Base-by-base conservation (phyloP, 2,888 invertebrate genomes). In the Parapristionchus giblindavisi region DNA sequence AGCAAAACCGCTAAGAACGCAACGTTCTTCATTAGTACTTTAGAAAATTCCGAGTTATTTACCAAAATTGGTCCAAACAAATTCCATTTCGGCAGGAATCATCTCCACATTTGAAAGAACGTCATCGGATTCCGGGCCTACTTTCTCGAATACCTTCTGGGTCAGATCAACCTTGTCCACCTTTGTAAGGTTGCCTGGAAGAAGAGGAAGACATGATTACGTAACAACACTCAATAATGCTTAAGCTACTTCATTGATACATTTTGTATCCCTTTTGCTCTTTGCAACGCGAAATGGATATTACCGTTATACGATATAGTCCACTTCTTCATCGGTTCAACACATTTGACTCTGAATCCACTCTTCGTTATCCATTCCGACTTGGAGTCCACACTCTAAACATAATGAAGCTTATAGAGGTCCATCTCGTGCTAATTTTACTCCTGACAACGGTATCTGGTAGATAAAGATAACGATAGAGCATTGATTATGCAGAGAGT, bases 281-380 rank as follows among this genome's bases (percentile, higher is more conserved):
- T n/a, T n/a, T n/a, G n/a, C n/a, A n/a, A n/a, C n/a, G n/a, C n/a
- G n/a, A n/a, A n/a, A n/a, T n/a, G n/a, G n/a, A 27, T 29, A 32
- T 91, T 90, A 11, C 94, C 94, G 58, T 91, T 91, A 87, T 92
- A 94, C 3, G 90, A 88, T 0, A 94, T 84, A 24, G 90, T 90
- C 94, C 94, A 94, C 56, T 90, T 90, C 82, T 91, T 91, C 94
- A 94, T 94, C 1, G 93, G 92, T 76, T 91, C 91, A 0, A 92
- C 89, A 0, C 92, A 92, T 27, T 91, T 90, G 52, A 93, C 91
- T 54, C 89, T 90, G 54, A 93, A 90, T 0, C 94, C 94, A 80
- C 92, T 93, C 0, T 92, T 93, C 0, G 91, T 91, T 84, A 91
- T 93, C 82, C 85, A 84, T 65, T 79, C 80, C 2, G 68, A 70